Conservation (phyloP, 1,140 invertebrate genomes). For the Habropoda laboriosa region DNA sequence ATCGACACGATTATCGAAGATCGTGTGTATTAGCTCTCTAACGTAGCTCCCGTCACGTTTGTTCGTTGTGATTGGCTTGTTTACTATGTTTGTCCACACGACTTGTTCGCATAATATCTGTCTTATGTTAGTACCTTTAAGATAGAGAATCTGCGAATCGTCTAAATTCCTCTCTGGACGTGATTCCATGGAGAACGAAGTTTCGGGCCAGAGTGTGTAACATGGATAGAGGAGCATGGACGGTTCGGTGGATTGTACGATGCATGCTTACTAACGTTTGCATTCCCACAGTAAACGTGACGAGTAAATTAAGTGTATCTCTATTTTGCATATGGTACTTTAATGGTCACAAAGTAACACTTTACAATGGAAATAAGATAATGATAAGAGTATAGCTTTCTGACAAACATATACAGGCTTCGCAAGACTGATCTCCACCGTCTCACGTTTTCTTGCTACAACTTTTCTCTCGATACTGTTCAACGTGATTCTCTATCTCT, state of each 20-base stretch:
- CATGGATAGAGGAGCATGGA: conserved; percentile 11
- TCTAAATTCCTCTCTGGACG: conserved; percentile 29
- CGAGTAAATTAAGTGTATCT: conserved; percentile 28
- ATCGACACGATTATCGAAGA: conserved; percentile 1
- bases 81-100: conserved; percentile 41
- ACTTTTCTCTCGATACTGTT: conserved; percentile 21
- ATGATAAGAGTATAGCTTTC: conserved; percentile 30
- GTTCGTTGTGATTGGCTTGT: conserved; percentile 43
- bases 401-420: conserved; percentile 81
- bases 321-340: conserved; percentile 40
- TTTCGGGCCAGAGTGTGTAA: background rate
- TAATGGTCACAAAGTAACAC: conserved; percentile 53
- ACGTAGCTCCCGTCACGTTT: conserved; percentile 28
- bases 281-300: conserved; percentile 53
- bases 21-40: background rate
- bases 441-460: background rate
- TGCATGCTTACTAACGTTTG: conserved; percentile 62
- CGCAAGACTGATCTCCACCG: conserved; percentile 45
- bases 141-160: conserved; percentile 19
- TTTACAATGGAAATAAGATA: conserved; percentile 7
- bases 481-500: background rate
- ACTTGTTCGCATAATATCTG: conserved; percentile 56
- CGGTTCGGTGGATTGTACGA: conserved; percentile 26
- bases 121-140: conserved; percentile 26
- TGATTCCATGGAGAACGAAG: background rate